Base-by-base conservation (phyloP, 2,113 vertebrate genomes). In the Psittacula cyanocephala region DNA sequence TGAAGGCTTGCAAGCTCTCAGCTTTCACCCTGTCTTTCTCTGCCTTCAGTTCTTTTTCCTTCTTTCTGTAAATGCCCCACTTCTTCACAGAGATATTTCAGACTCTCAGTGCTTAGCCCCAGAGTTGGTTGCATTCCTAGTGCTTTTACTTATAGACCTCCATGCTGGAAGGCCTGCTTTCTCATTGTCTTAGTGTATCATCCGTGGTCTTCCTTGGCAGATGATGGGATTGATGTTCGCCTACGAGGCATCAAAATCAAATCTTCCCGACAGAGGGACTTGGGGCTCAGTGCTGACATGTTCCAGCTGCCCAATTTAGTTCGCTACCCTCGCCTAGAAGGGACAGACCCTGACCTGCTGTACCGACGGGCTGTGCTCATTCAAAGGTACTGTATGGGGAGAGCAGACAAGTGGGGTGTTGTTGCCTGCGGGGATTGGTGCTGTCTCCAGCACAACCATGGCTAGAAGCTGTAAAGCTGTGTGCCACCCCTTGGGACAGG, bases 191-290 rank as follows among this genome's bases (percentile, higher is more conserved):
- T 87, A 59, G 39, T 1, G 0, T 81, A 43, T 78, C 33, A 88
- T 52, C 65, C 6, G 0, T 88, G 63, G 52, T 81, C 46, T 76
- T 91, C 77, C 71, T 81, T 82, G 71, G 62, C 96, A 99, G 99
- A 99, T 96, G 99, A 99, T 39, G 99, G 99, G 6, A 99, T 99
- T 68, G 99, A 99, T 20, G 99, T 99, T 70, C 98, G 99, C 69
- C 99, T 99, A 91, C 98, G 99, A 64, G 99, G 99, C 37, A 97
- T 99, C 91, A 99, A 99, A 98, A 99, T 99, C 87, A 99, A 99
- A 96, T 99, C 99, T 0, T 99, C 99, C 4, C 98, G 98, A 69
- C 99, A 99, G 92, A 97, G 99, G 70, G 99, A 99, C 95, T 92
- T 99, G 91, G 99, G 99, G 49, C 97, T 99, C 81, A 99, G 99